Base-by-base conservation (phyloP, 2,888 invertebrate genomes). In the Nipponacmea schrenckii region DNA sequence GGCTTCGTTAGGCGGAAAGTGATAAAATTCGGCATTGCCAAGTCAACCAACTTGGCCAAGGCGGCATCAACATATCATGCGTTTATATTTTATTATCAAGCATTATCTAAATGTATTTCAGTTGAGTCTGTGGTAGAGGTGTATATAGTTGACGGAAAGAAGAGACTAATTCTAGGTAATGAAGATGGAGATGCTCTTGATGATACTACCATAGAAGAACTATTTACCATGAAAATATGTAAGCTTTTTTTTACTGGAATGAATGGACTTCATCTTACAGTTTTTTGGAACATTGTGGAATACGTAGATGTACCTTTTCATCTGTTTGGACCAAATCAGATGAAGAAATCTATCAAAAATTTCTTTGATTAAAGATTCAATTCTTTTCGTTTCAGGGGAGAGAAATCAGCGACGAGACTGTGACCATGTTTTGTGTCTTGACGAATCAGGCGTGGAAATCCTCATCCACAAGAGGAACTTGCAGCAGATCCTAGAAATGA, bases 171-270 rank as follows among this genome's bases (percentile, higher is more conserved):
- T 20, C 26, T 24, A 27, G 26, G 68, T 31, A 17, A 39, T n/a
- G 64, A 31, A 10, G 20, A 14, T 12, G 64, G 39, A 27, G 39
- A 26, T n/a, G n/a, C 44, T 14, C 27, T 39, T n/a, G 44, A 39
- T n/a, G 31, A 27, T 64, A 20, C n/a, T 26, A 39, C 31, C 26
- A 64, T 44, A 26, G 8, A 64, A 7, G 31, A 31, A 31, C 64
- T 64, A 7, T 39, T 14, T 15, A 64, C 64, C 10, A 31, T 39
- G 44, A 39, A 31, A 64, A 39, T 64, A 31, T 64, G 64, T 64
- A 39, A 44, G 31, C 62, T 24, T 10, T 62, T 0, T 2, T 31
- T 31, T 31, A 5, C 31, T 31, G 31, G 3, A 31, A 31, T 31
- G 31, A 31, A 31, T 31, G 2, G 5, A 2, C 31, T 3, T 31